phyloP scores from a whole-genome alignment of 1,140 invertebrate genomes.

The Phenacoccus solenopsis region DNA sequence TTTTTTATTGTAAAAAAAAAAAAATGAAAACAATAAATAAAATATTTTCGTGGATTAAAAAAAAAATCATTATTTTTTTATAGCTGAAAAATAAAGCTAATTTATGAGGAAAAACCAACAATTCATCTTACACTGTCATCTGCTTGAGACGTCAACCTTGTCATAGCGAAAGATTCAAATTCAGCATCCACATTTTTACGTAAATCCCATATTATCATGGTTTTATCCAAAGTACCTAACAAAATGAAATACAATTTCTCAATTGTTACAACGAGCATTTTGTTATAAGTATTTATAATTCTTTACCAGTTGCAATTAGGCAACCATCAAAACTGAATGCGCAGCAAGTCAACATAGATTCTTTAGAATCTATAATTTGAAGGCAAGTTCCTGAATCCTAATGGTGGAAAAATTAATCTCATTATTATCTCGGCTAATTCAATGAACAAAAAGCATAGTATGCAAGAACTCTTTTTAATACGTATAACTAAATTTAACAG shows the following conservation, averaged over 20 bases:
- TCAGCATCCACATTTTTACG: not conserved
- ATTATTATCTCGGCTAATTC: too few species aligned
- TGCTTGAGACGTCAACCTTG: not conserved
- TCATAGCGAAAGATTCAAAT: not conserved
- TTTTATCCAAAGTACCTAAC: slow-evolving; percentile 19
- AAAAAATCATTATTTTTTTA: too few species aligned
- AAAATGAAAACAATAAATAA: too few species aligned
- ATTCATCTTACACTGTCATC: not conserved
- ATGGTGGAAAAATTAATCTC: too few species aligned
- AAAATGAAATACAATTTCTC: not conserved
- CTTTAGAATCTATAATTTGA: slow-evolving; percentile 42
- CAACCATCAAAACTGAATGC: slow-evolving; percentile 39
- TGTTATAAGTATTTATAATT: too few species aligned
- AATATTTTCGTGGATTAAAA: too few species aligned
- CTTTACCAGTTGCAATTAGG: slow-evolving; percentile 40
- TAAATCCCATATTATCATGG: slow-evolving; percentile 19
- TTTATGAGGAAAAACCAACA: not conserved
- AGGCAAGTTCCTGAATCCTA: slow-evolving; percentile 41
- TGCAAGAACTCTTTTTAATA: too few species aligned
- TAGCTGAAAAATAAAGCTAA: too few species aligned
- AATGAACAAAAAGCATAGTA: too few species aligned
- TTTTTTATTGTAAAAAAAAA: too few species aligned
- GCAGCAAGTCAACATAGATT: slow-evolving; percentile 42
- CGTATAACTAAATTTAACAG: too few species aligned
- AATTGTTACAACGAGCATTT: too few species aligned